Conservation (phyloP, 2,888 invertebrate species). For the Diarsia mendica region DNA sequence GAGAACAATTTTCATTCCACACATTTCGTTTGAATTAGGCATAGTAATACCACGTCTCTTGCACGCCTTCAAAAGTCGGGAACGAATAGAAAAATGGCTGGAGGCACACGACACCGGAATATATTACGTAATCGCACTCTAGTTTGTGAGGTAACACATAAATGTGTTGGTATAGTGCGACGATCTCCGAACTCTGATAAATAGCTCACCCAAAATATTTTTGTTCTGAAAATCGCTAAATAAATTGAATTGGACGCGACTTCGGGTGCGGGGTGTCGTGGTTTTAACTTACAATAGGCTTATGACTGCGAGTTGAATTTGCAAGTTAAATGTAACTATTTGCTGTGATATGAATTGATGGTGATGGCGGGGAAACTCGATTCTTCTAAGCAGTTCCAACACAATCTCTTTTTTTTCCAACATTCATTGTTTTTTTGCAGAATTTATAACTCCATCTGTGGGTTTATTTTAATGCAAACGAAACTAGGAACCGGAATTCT, state of each 20-base stretch:
- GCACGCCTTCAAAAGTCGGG: conserved; percentile 74
- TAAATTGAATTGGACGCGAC: conserved; percentile 82
- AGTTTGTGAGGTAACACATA: conserved; percentile 82
- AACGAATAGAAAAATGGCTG: conserved; percentile 85
- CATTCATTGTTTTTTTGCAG: no score
- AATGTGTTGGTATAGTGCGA: conserved; percentile 83
- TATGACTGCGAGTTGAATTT: conserved; percentile 67
- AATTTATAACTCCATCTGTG: no score
- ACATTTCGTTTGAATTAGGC: conserved; percentile 76
- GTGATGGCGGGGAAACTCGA: conserved; percentile 31
- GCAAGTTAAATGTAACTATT: conserved; percentile 41
- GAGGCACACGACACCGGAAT: conserved; percentile 85
- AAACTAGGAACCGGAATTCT: no score
- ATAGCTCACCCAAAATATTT: conserved; percentile 82
- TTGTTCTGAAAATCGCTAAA: conserved; percentile 84
- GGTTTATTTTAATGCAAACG: no score
- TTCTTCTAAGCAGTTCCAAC: conserved; percentile 13
- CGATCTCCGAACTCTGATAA: conserved; percentile 83
- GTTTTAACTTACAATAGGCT: conserved; percentile 75
- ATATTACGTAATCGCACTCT: conserved; percentile 87
- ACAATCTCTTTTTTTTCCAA: background rate
- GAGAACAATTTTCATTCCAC: conserved; percentile 69
- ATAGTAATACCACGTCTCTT: conserved; percentile 74
- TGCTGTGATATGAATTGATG: conserved; percentile 47
- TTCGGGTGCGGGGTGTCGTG: conserved; percentile 64